These are phyloP conservation scores for Drosophila mettleri DNA, from an alignment of 2,888 invertebrate genomes.

Conservation along the genomic window DNA sequence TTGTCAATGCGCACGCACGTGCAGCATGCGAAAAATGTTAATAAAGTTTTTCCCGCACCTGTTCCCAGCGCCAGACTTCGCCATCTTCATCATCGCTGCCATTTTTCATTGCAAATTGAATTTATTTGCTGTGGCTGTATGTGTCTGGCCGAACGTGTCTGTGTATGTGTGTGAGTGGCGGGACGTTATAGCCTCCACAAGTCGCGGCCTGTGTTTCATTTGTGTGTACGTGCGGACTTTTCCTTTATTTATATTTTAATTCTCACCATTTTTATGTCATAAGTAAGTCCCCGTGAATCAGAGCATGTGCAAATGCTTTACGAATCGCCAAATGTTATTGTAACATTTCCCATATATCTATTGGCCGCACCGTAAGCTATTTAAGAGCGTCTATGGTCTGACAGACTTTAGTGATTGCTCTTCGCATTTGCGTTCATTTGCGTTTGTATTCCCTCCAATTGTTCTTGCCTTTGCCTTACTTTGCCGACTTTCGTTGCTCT, in stretches of 20 bases:
- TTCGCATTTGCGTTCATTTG: too few relatives aligned
- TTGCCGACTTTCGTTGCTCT: too few relatives aligned
- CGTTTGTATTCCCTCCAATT: too few relatives aligned
- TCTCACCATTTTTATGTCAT: slow-evolving; percentile 39
- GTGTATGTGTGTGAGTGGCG: slow-evolving; percentile 5
- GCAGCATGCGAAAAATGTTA: slow-evolving; percentile 77
- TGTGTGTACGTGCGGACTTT: slow-evolving; percentile 48
- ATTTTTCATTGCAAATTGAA: slow-evolving; percentile 75
- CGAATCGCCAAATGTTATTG: not conserved
- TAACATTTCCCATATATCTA: not conserved
- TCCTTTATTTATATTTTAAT: slow-evolving; percentile 63
- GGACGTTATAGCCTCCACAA: slow-evolving; percentile 4
- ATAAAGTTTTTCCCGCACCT: slow-evolving; percentile 68
- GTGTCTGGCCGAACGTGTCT: slow-evolving; percentile 2
- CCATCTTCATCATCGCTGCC: slow-evolving; percentile 74
- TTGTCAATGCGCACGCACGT: slow-evolving; percentile 65
- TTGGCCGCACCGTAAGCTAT: too few relatives aligned
- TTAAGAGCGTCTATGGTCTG: too few relatives aligned
- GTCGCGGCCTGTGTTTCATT: slow-evolving; percentile 17
- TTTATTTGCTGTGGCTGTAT: slow-evolving; percentile 59
- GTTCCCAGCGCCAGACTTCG: slow-evolving; percentile 38
- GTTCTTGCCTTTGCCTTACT: too few relatives aligned
- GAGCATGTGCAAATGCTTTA: slow-evolving; percentile 2
- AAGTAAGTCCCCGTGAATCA: slow-evolving; percentile 1
- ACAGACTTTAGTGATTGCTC: too few relatives aligned